phyloP scores from a whole-genome alignment of 2,797 vertebrate species.

The Telmatherina bonti region DNA sequence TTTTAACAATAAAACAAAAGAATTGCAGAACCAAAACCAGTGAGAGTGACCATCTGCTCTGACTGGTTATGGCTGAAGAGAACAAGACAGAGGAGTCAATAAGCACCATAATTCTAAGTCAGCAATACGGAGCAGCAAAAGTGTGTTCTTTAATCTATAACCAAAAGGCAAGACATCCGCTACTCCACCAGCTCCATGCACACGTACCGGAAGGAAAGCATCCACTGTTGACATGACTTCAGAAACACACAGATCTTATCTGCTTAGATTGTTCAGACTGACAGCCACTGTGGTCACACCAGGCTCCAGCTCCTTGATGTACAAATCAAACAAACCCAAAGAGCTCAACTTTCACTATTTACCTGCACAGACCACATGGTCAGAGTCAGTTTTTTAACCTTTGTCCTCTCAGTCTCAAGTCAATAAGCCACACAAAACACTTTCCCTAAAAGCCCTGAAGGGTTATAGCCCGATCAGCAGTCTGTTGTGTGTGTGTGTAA shows the following conservation, averaged over 20 bases:
- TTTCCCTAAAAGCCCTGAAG: background rate
- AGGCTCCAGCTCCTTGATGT: slow-evolving; percentile 33
- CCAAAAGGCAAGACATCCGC: background rate
- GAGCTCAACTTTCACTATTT: slow-evolving; percentile 1
- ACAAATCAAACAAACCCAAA: slow-evolving; percentile 44
- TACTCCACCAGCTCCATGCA: background rate
- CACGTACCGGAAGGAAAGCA: background rate
- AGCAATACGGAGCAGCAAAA: too few species aligned
- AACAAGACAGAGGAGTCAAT: too few species aligned
- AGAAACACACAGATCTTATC: slow-evolving; percentile 4
- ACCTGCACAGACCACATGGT: slow-evolving; percentile 10
- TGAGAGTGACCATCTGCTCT: too few species aligned
- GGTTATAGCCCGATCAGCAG: slow-evolving; percentile 41
- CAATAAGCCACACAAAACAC: slow-evolving; percentile 13
- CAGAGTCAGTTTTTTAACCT: background rate
- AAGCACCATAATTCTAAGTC: too few species aligned
- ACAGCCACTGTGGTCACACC: slow-evolving; percentile 1
- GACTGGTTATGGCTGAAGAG: too few species aligned
- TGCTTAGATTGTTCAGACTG: slow-evolving; percentile 1
- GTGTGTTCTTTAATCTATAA: too few species aligned
- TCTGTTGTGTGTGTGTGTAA: slow-evolving; percentile 38
- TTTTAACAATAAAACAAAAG: too few species aligned
- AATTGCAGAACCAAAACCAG: too few species aligned
- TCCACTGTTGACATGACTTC: slow-evolving; percentile 11
- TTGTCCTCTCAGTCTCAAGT: background rate